Evolutionary conservation across 2,797 vertebrate species (phyloP).

Genomic region (Sphenopsis melanotis): DNA sequence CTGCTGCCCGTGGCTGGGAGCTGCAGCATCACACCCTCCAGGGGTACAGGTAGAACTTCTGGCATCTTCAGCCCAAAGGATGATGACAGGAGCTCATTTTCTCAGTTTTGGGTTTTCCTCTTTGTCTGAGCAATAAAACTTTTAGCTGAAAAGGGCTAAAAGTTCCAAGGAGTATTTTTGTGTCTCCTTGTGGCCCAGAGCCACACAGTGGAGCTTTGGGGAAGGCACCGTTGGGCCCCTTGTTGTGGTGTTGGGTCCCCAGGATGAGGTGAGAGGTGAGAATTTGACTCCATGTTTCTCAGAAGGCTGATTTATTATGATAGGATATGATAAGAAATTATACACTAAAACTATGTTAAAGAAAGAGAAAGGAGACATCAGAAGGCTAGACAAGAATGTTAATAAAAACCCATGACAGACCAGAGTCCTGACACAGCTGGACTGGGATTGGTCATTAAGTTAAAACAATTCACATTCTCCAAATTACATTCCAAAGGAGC

Average conservation of each 20-base stretch:
- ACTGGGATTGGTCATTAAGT: neutral
- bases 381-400: no score
- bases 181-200: neutral
- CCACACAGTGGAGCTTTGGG: neutral
- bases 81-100: neutral
- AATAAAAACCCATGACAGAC: neutral
- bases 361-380: no score
- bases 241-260: neutral
- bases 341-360: no score
- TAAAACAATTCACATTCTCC: neutral
- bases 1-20: neutral
- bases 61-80: neutral
- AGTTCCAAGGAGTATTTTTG: neutral
- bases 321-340: no score
- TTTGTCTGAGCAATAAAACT: neutral
- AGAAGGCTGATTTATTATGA: neutral
- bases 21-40: neutral
- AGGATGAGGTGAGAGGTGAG: no score
- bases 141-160: neutral
- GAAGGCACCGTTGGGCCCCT: neutral
- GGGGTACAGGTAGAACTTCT: neutral
- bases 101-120: neutral
- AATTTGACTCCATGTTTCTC: neutral
- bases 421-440: neutral
- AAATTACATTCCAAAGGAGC: neutral